Base-by-base conservation (phyloP, 2,888 invertebrate species). In the Cerastis rubricosa region DNA sequence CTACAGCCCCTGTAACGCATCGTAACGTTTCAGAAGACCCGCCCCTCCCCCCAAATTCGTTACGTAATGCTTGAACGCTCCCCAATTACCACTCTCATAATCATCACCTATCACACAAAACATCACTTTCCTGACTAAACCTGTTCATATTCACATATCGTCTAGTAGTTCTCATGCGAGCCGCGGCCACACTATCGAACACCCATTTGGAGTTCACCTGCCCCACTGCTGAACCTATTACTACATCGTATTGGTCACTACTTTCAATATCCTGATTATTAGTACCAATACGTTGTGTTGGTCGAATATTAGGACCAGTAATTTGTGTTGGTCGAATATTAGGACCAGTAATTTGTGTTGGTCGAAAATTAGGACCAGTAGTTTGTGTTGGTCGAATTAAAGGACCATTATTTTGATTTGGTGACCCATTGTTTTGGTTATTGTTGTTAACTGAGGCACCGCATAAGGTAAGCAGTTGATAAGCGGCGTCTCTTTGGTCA, bases 171-270 rank as follows among this genome's bases (percentile, higher is more conserved):
- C 95, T 90, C 92, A 95, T 93, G 2, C 95, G 89, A 0, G 91
- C 93, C 0, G 93, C 91, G 0, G 94, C 94, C 0, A 96, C 93
- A 70, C 96, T 96, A 64, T 96, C 96, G 75, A 95, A 96, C 47
- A 96, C 95, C 96, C 96, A 96, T 63, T 94, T 95, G 0, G 94
- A 94, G 54, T 87, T 87, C 3, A 96, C 90, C 80, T 94, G 90
- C 0, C 93, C 94, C 0, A 83, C 86, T 0, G 76, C 85, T 0
- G 78, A 80, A 0, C 96, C 96, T 2, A 96, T 82, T 1, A 89
- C 90, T 2, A 96, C 80, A 80, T 95, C 94, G 74, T 80, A 90
- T 6, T 61, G 73, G 19, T 45, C 83, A 76, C 67, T 80, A 54
- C 14, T 25, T 14, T 0, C n/a, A 2, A 19, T 40, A 19, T 22